phyloP scores from a whole-genome alignment of 2,888 invertebrate species.

The Galerucella calmariensis region DNA sequence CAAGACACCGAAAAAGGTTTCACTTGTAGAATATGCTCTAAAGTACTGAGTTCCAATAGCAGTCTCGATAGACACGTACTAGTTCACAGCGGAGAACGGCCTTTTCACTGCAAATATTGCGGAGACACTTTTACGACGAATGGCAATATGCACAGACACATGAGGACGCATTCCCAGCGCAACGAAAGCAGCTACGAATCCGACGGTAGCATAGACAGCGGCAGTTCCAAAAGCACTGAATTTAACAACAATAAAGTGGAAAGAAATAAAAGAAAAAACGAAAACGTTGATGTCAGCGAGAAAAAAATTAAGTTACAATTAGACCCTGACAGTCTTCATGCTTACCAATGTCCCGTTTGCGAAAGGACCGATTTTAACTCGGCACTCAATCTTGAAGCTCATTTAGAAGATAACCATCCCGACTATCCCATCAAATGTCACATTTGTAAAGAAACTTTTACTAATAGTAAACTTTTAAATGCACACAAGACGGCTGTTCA shows the following conservation, averaged over 20 bases:
- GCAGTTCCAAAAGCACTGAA: slow-evolving; percentile 60
- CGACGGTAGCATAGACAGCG: slow-evolving; percentile 67
- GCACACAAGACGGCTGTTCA: slow-evolving; percentile 77
- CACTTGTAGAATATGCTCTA: slow-evolving; percentile 74
- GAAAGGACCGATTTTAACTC: slow-evolving; percentile 72
- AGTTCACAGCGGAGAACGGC: slow-evolving; percentile 83
- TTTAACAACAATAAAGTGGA: slow-evolving; percentile 63
- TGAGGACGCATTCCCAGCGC: slow-evolving; percentile 75
- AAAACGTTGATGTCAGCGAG: slow-evolving; percentile 54
- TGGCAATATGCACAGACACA: slow-evolving; percentile 87
- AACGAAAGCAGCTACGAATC: slow-evolving; percentile 70
- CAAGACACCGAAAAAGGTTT: slow-evolving; percentile 66
- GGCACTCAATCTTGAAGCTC: slow-evolving; percentile 70
- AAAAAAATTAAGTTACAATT: slow-evolving; percentile 52
- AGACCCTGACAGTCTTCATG: slow-evolving; percentile 48
- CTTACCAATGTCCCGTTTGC: slow-evolving; percentile 73
- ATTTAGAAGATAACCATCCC: slow-evolving; percentile 75
- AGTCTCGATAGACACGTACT: slow-evolving; percentile 83
- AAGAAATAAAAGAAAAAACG: slow-evolving; percentile 61
- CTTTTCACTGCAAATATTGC: slow-evolving; percentile 83
- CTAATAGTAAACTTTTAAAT: slow-evolving; percentile 77
- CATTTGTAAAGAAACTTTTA: slow-evolving; percentile 79
- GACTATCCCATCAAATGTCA: slow-evolving; percentile 75
- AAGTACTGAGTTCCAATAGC: slow-evolving; percentile 81
- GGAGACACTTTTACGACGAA: slow-evolving; percentile 86